Conservation (phyloP, 2,797 vertebrate species). For the Oceanodroma leucorhoa region DNA sequence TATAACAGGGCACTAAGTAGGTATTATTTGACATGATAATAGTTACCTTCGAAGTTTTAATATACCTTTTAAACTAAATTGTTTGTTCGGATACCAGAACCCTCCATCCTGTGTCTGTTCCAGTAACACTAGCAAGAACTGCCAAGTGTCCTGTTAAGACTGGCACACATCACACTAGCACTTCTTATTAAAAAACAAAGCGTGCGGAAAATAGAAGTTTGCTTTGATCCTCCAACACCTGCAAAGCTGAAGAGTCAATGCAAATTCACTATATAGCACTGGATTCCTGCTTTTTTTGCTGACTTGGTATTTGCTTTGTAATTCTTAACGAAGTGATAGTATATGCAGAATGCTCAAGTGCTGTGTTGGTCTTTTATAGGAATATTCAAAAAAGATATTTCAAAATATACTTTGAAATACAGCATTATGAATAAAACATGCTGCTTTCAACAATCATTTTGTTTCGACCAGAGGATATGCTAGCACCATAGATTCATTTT, state of each 20-base stretch:
- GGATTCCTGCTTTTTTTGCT: background rate
- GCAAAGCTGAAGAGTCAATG: background rate
- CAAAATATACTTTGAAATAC: background rate
- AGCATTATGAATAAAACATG: background rate
- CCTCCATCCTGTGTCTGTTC: background rate
- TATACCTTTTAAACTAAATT: constrained; percentile 4
- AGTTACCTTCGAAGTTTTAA: background rate
- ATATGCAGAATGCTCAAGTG: background rate
- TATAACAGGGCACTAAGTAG: background rate
- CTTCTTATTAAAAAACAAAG: background rate
- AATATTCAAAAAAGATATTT: background rate
- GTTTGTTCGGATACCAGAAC: background rate
- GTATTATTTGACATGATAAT: background rate
- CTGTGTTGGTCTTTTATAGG: background rate
- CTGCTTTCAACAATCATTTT: background rate
- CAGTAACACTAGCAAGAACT: background rate
- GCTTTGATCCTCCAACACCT: background rate
- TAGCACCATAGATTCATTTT: background rate
- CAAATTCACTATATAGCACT: background rate
- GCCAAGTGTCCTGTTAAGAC: background rate
- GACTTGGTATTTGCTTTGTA: background rate
- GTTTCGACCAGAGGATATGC: background rate
- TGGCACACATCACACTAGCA: background rate
- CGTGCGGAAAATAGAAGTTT: background rate
- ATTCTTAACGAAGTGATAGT: background rate